A percentile compares a stretch with the other conserved stretches of the same genome.
Conservation (phyloP, 2,797 vertebrate species). For the Ispidina picta region DNA sequence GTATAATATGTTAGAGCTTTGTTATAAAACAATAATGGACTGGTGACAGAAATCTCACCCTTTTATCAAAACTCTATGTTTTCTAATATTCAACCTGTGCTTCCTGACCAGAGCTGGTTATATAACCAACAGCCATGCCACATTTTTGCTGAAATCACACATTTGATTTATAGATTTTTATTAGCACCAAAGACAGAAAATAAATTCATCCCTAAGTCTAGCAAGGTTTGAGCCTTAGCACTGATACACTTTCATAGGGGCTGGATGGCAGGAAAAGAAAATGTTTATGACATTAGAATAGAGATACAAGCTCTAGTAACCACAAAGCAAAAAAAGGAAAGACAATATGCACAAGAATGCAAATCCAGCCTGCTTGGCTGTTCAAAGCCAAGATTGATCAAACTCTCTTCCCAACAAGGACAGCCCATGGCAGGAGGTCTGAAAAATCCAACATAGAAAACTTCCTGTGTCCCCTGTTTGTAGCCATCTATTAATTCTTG, state of each 20-base stretch:
- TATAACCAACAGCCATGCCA: neutral
- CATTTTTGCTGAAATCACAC: neutral
- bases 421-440: neutral
- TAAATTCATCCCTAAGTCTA: neutral
- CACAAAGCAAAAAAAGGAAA: neutral
- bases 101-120: neutral
- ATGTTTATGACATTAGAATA: neutral
- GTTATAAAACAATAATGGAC: neutral
- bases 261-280: neutral
- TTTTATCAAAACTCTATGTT: neutral
- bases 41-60: neutral
- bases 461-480: neutral
- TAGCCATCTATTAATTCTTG: neutral
- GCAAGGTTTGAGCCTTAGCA: neutral
- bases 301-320: neutral
- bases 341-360: neutral
- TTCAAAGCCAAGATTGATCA: neutral
- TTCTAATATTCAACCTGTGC: neutral
- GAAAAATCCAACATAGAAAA: neutral
- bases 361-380: neutral
- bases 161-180: neutral
- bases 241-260: neutral
- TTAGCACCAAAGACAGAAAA: neutral
- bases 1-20: neutral
- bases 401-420: neutral